Evolutionary conservation across 2,797 vertebrate species (phyloP).

Genomic region (Enteromius fasciolatus): DNA sequence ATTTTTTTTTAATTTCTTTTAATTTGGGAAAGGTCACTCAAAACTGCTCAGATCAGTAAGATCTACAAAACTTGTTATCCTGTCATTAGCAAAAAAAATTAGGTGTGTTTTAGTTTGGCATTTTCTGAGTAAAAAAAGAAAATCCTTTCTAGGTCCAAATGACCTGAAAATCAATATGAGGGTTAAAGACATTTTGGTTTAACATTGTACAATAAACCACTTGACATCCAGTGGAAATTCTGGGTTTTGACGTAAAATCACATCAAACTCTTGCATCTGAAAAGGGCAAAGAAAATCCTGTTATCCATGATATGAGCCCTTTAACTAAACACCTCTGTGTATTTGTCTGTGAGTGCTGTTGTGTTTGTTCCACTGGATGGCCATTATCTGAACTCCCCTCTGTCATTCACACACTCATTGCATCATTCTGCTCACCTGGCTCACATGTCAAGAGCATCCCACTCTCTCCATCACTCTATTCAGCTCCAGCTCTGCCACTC

Average conservation of each 20-base stretch:
- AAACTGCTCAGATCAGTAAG: neutral
- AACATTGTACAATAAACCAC: neutral
- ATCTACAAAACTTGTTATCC: neutral
- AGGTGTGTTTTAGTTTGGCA: neutral
- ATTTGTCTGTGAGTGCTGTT: slow-evolving; percentile 12
- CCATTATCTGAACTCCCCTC: slow-evolving; percentile 37
- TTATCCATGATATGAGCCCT: slow-evolving; percentile 11
- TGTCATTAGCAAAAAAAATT: neutral
- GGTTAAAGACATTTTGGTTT: neutral
- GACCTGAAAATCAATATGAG: neutral
- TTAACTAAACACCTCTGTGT: slow-evolving; percentile 26
- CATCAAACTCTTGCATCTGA: slow-evolving; percentile 4
- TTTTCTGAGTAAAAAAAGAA: neutral
- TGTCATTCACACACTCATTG: slow-evolving; percentile 30
- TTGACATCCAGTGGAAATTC: neutral
- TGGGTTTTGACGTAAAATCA: neutral
- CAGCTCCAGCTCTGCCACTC: slow-evolving; percentile 20
- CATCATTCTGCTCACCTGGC: slow-evolving; percentile 36
- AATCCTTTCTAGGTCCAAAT: neutral
- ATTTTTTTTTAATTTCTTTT: neutral
- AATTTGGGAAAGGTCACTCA: neutral
- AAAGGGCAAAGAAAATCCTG: slow-evolving; percentile 16
- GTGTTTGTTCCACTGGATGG: slow-evolving; percentile 36
- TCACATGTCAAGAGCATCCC: slow-evolving; percentile 23
- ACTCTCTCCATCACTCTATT: slow-evolving; percentile 21